phyloP scores from a whole-genome alignment of 2,888 invertebrate species.

The Caenorhabditis sp. region DNA sequence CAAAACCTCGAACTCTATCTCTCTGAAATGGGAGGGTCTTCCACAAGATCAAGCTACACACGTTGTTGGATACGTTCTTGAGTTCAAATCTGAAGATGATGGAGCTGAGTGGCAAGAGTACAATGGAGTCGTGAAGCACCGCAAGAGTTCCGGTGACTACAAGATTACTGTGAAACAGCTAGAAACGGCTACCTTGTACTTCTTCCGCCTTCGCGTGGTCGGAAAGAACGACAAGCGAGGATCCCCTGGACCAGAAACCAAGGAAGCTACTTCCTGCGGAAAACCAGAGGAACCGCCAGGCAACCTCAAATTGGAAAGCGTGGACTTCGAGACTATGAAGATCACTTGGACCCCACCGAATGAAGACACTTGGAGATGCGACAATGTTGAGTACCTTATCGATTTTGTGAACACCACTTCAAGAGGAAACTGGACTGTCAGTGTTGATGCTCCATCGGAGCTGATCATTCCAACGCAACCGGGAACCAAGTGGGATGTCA shows the following conservation, averaged over 20 bases:
- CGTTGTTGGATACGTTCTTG: slow-evolving; percentile 82
- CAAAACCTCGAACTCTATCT: slow-evolving; percentile 81
- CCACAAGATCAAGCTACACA: slow-evolving; percentile 76
- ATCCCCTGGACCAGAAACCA: slow-evolving; percentile 81
- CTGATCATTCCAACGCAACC: slow-evolving; percentile 74
- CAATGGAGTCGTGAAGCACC: slow-evolving; percentile 79
- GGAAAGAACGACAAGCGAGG: slow-evolving; percentile 83
- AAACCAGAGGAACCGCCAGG: slow-evolving; percentile 80
- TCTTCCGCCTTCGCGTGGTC: slow-evolving; percentile 83
- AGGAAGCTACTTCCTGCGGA: slow-evolving; percentile 82
- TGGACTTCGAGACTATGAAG: slow-evolving; percentile 79
- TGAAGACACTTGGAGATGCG: slow-evolving; percentile 82
- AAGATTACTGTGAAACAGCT: slow-evolving; percentile 78
- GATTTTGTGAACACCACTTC: slow-evolving; percentile 81
- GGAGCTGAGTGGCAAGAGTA: slow-evolving; percentile 80
- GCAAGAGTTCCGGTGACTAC: slow-evolving; percentile 75
- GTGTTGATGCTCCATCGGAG: slow-evolving; percentile 69
- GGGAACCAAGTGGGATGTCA: slow-evolving; percentile 82
- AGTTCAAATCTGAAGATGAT: slow-evolving; percentile 82
- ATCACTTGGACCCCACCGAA: slow-evolving; percentile 81
- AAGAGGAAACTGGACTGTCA: slow-evolving; percentile 72
- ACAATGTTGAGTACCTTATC: slow-evolving; percentile 79
- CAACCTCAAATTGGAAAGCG: slow-evolving; percentile 76
- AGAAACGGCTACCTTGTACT: slow-evolving; percentile 82
- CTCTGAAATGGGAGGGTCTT: slow-evolving; percentile 82